These are phyloP conservation scores for Octonoba sinensis DNA, from an alignment of 2,888 invertebrate species.

Conservation along the genomic window DNA sequence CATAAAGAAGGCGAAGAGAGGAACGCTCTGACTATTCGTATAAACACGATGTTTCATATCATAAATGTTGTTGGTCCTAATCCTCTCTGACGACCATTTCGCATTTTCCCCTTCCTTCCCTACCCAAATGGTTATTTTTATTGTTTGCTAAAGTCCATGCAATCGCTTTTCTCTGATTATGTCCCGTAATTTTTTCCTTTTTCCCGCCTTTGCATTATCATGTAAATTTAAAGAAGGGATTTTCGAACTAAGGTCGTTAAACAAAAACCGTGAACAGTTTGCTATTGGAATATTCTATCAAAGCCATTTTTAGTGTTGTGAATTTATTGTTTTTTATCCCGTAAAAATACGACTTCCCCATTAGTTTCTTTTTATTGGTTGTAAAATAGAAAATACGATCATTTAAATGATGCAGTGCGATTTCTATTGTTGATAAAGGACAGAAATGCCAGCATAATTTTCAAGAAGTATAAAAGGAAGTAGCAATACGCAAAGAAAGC, in stretches of 20 bases:
- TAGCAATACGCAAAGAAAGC: no score
- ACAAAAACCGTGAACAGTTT: no score
- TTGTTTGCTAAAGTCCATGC: no score
- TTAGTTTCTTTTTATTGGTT: conserved; percentile 1
- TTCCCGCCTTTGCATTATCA: conserved; percentile 5
- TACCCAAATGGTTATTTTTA: no score
- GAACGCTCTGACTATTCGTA: background rate
- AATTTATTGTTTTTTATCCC: no score
- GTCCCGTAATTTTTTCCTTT: background rate
- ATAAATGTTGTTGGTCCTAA: background rate
- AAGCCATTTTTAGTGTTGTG: no score
- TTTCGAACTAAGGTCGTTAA: background rate
- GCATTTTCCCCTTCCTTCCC: background rate
- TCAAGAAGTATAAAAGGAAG: no score
- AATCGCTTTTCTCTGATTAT: background rate
- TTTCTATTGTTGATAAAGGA: background rate
- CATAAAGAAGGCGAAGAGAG: no score
- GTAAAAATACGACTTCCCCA: no score
- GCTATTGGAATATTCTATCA: no score
- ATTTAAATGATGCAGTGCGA: conserved; percentile 23
- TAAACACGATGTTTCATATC: conserved; percentile 2
- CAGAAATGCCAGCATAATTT: no score
- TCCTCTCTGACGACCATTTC: background rate
- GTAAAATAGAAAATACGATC: conserved; percentile 18
- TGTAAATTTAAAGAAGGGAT: conserved; percentile 22